phyloP scores from a whole-genome alignment of 92 coral and sea anemone species.

The Porites rus region DNA sequence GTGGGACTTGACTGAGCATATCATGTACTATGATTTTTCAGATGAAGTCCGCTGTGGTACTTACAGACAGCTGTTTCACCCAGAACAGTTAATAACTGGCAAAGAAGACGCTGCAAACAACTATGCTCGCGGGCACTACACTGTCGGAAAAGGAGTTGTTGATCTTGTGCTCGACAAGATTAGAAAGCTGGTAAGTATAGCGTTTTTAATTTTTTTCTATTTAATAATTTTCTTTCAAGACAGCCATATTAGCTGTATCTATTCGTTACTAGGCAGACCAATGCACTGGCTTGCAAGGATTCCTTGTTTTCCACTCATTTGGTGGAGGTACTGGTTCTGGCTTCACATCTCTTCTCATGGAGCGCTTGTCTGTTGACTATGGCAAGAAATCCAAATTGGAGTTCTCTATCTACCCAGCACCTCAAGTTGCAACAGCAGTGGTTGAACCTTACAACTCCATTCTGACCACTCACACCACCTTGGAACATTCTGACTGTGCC shows the following conservation, averaged over 20 bases:
- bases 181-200: constrained; percentile 82
- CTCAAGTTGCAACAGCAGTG: constrained; percentile 85
- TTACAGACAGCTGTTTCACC: constrained; percentile 90
- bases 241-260: neutral
- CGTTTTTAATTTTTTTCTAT: neutral
- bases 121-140: constrained; percentile 95
- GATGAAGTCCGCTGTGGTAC: constrained; percentile 93
- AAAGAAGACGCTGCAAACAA: constrained; percentile 96
- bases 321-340: constrained; percentile 99
- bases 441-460: constrained; percentile 91
- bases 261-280: constrained; percentile 79
- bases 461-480: constrained; percentile 88
- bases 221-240: neutral
- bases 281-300: constrained; percentile 96
- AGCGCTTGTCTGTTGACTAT: constrained; percentile 96
- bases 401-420: constrained; percentile 93
- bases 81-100: constrained; percentile 89
- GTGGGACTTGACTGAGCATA: too few relatives aligned
- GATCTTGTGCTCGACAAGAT: constrained; percentile 80
- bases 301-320: constrained; percentile 95
- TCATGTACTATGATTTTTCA: constrained; percentile 8
- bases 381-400: constrained; percentile 97
- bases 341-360: constrained; percentile 94
- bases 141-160: constrained; percentile 85
- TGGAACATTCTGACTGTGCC: constrained; percentile 97